phyloP scores from a whole-genome alignment of 2,797 vertebrate genomes.

The Etheostoma nigrum region DNA sequence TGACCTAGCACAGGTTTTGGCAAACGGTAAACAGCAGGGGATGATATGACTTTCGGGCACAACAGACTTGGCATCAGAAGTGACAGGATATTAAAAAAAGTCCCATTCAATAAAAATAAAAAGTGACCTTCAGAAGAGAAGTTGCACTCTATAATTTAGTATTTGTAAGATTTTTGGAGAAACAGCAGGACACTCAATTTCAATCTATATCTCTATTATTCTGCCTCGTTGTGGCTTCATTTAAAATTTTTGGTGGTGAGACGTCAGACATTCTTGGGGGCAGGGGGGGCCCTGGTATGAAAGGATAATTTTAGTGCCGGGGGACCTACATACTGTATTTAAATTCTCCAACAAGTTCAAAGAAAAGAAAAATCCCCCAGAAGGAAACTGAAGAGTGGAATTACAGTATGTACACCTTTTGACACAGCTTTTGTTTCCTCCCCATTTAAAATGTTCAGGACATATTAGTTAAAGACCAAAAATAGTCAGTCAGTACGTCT shows the following conservation, averaged over 20 bases:
- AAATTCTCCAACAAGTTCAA: background rate
- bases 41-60: constrained; percentile 38
- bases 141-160: background rate
- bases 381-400: background rate
- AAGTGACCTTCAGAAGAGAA: background rate
- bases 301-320: background rate
- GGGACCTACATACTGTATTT: background rate
- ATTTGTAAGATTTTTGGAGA: background rate
- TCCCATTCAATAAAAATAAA: background rate
- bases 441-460: background rate
- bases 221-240: background rate
- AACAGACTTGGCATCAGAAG: constrained; percentile 22
- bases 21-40: constrained; percentile 81
- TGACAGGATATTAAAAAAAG: constrained; percentile 24
- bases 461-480: background rate
- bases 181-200: background rate
- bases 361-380: background rate
- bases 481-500: too few species aligned
- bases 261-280: background rate
- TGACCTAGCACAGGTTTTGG: constrained; percentile 93
- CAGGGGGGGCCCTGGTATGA: background rate
- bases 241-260: background rate
- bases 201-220: background rate
- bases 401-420: background rate
- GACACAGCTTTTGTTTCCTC: constrained; percentile 4